Percentiles rank a stretch among this genome's conserved stretches.
Conservation (phyloP, 1,140 invertebrate species). For the Drosophila nasuta region DNA sequence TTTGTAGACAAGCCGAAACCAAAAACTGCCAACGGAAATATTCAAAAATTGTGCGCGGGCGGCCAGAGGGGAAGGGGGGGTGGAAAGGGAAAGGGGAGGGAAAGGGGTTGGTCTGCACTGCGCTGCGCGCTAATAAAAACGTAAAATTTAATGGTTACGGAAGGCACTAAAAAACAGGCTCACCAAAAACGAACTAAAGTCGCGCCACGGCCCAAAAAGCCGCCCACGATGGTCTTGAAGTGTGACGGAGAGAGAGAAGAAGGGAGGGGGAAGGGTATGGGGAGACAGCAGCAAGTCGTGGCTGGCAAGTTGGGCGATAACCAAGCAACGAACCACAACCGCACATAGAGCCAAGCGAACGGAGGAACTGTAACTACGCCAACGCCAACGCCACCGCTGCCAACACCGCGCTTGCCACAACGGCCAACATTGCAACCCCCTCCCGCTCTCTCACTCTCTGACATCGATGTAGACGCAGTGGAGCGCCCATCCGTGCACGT, state of each 20-base stretch:
- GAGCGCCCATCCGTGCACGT: conserved; percentile 79
- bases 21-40: conserved; percentile 79
- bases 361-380: conserved; percentile 75
- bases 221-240: not conserved
- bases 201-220: conserved; percentile 10
- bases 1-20: conserved; percentile 72
- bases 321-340: conserved; percentile 82
- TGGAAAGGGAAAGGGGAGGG: no score
- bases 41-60: conserved; percentile 70
- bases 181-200: conserved; percentile 70
- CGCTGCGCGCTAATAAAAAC: conserved; percentile 77
- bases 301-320: conserved; percentile 63
- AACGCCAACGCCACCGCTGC: conserved; percentile 39
- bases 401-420: not conserved
- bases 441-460: not conserved
- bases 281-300: conserved; percentile 5
- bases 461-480: conserved; percentile 62
- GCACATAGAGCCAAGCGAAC: conserved; percentile 44
- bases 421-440: conserved; percentile 1
- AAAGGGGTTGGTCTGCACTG: conserved; percentile 37
- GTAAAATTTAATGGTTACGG: conserved; percentile 84
- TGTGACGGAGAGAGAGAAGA: no score
- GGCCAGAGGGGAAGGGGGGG: no score
- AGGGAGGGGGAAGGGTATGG: no score
- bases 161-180: conserved; percentile 83